Base-by-base conservation (phyloP, 2,113 vertebrate genomes). In the Xenus cinereus region DNA sequence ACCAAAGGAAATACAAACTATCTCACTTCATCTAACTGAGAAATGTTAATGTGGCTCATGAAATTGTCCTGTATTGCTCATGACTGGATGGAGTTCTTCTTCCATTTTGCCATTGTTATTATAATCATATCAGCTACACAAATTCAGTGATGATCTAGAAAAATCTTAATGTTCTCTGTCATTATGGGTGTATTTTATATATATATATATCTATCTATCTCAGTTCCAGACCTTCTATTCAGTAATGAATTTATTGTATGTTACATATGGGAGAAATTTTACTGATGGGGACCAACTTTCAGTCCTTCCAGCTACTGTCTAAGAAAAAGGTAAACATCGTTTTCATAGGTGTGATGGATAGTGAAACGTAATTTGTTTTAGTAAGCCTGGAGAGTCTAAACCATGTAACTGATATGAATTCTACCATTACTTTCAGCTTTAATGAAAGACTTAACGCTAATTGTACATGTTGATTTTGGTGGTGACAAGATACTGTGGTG, bases 151-250 rank as follows among this genome's bases (percentile, higher is more conserved):
- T 2, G 9, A 41, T 69, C 39, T 80, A 59, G 62, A 88, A 69
- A 53, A 64, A 53, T 48, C 56, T 13, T 46, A 60, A 13, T 32
- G 16, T 16, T 7, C 5, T 48, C 12, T 41, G 0, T 53, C 1
- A 50, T 20, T 26, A 4, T 62, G 19, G 43, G 8, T 33, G 1
- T 66, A 10, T 66, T 41, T 19, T 17, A 12, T 27, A 13, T 22
- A 22, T 11, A 20, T 13, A 12, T 4, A 19, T 37, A 6, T 35
- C 10, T n/a, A n/a, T n/a, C n/a, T 30, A 3, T 35, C 10, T 43
- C 0, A 1, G 33, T 76, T 39, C 6, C 16, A 46, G 12, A 11
- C 1, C 1, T 51, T 19, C 30, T 56, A 10, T 32, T 72, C 46
- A n/a, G 12, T 27, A 74, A 53, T 21, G 14, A 24, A 14, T 68